Evolutionary conservation across 1,140 invertebrate genomes (phyloP), one percentile per base, ranked within the genome.

Genomic region (Drosophila busckii): DNA sequence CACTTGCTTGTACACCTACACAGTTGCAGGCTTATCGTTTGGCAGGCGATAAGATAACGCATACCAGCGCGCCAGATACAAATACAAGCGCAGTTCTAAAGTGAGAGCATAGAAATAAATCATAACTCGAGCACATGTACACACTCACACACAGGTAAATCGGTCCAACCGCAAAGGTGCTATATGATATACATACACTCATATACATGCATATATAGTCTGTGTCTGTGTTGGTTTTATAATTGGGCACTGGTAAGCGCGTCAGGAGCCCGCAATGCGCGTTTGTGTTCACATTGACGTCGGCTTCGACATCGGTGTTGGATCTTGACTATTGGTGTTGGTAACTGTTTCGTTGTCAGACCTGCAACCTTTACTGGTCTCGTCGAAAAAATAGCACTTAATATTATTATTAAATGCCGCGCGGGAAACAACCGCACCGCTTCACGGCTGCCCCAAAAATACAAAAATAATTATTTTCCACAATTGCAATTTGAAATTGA

Each of bases 221-320:
- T 59, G 42, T 38, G 28, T 55, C 35, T 69, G 66, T 83, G 35
- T 83, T 66, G 28, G 64, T 73, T 53, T 48, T 61, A 60, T 80
- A 78, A 84, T 84, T 84, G 80, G 78, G 78, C 71, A 54, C 50
- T 62, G 49, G 59, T 75, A 78, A 83, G 61, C 59, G 64, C 53
- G 42, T 49, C 65, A 52, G 61, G 42, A 34, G 56, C n/a, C 64
- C 70, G 61, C 73, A 84, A 54, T 84, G 73, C 73, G 70, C n/a
- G n/a, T n/a, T 68, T 58, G 63, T 49, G 44, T 52, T 31, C 42
- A 48, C 41, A 50, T 40, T 50, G 46, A 41, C 15, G 52, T 58
- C 37, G 46, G 35, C 15, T 48, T 58, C 37, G 50, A 59, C 66
- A 55, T 78, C 46, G 55, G 38, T 64, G 48, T 70, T 64, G 53